Evolutionary conservation across 2,113 vertebrate species (phyloP).

Genomic region (Xyrauchen texanus): DNA sequence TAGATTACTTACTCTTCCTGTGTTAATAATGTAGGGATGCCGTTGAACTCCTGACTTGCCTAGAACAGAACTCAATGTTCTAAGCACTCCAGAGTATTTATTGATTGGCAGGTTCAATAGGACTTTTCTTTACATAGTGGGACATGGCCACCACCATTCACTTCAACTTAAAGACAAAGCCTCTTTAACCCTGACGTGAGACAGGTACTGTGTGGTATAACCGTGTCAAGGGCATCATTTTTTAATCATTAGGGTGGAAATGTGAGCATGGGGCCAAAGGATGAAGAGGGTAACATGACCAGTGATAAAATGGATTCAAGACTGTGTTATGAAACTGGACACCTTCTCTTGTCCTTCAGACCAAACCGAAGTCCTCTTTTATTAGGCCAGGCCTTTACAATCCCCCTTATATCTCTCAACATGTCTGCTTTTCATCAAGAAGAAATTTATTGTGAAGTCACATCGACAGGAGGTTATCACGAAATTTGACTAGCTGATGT

Average conservation of each 20-base stretch:
- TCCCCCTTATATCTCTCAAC: slow-evolving; percentile 59
- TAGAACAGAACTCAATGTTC: neutral
- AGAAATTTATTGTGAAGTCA: slow-evolving; percentile 65
- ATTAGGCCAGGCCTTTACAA: slow-evolving; percentile 62
- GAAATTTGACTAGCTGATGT: slow-evolving; percentile 59
- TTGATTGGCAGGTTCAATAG: neutral
- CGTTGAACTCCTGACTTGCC: neutral
- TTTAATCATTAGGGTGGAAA: slow-evolving; percentile 66
- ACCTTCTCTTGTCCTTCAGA: slow-evolving; percentile 48
- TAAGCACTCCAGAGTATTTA: neutral
- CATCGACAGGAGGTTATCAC: slow-evolving; percentile 50
- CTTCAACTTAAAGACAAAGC: neutral
- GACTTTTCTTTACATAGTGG: neutral
- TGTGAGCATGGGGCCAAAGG: slow-evolving; percentile 61
- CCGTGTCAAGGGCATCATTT: slow-evolving; percentile 64
- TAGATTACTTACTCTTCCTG: slow-evolving; percentile 11
- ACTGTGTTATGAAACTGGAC: slow-evolving; percentile 54
- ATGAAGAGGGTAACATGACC: slow-evolving; percentile 63
- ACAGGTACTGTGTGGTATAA: slow-evolving; percentile 33
- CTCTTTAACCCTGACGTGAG: neutral
- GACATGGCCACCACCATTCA: neutral
- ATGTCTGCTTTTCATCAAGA: slow-evolving; percentile 68
- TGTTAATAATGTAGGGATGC: neutral
- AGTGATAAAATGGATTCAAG: slow-evolving; percentile 59
- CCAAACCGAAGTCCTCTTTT: slow-evolving; percentile 65